Percentiles rank a stretch among this genome's conserved stretches.
Conservation (phyloP, 2,113 vertebrate species). For the Pseudolaguvia tuberculata region DNA sequence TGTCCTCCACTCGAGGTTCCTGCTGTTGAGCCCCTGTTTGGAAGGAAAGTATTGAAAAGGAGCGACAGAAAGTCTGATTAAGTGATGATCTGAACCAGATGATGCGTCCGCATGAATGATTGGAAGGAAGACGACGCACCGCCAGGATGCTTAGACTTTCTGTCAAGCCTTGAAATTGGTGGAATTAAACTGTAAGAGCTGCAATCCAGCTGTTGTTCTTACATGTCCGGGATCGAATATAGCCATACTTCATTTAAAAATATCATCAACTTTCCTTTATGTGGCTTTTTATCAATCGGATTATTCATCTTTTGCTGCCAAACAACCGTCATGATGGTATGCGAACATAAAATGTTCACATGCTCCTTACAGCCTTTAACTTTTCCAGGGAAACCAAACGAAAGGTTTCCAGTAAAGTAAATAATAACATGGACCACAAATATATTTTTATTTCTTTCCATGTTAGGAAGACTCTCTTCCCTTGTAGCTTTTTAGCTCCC, state of each 20-base stretch:
- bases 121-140: conserved; percentile 38
- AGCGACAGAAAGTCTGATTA: conserved; percentile 43
- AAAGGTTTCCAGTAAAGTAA: no score
- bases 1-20: neutral
- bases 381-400: no score
- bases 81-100: conserved; percentile 65
- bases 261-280: neutral
- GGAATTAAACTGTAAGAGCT: neutral
- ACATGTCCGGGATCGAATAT: neutral
- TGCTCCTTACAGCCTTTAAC: no score
- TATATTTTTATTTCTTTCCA: no score
- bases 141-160: conserved; percentile 1
- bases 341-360: neutral
- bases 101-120: conserved; percentile 51
- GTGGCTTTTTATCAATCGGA: neutral
- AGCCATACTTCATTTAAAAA: neutral
- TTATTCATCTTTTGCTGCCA: neutral
- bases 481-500: no score
- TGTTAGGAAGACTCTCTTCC: no score
- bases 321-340: neutral
- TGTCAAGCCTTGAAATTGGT: neutral
- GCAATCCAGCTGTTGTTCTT: conserved; percentile 10
- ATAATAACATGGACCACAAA: no score
- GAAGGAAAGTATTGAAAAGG: conserved; percentile 50
- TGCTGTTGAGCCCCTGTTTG: neutral